These are phyloP conservation scores for Drosophila ohnishii DNA, from an alignment of 1,140 invertebrate genomes.

Conservation along the genomic window DNA sequence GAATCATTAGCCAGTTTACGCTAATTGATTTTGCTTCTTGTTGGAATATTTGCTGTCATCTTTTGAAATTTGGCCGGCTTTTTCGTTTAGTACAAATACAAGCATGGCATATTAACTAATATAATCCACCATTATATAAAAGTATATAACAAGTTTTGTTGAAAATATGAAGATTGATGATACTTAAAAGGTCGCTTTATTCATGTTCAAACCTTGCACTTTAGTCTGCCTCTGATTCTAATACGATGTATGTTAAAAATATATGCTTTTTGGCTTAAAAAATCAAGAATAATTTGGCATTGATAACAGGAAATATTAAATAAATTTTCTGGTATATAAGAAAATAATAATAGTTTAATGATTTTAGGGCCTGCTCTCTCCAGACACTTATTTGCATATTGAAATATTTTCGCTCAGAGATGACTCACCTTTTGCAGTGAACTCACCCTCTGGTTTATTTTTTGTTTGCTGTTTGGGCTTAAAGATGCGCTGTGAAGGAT, in stretches of 20 bases:
- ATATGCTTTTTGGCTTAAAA: background rate
- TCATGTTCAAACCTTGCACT: background rate
- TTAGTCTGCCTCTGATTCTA: background rate
- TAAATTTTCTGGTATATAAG: background rate
- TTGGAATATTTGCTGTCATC: conserved; percentile 9
- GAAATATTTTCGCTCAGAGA: background rate
- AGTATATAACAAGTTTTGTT: background rate
- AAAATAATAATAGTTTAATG: background rate
- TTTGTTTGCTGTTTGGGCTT: conserved; percentile 13
- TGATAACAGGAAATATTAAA: background rate
- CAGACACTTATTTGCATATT: conserved; percentile 4
- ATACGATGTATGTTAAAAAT: background rate
- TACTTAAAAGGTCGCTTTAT: background rate
- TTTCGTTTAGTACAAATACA: background rate
- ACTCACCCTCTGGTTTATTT: conserved; percentile 30
- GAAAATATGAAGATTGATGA: conserved; percentile 18
- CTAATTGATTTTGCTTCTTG: conserved; percentile 14
- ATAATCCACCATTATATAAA: background rate
- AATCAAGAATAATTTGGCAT: background rate
- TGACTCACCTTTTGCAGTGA: conserved; percentile 41
- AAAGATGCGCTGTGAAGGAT: conserved; percentile 42
- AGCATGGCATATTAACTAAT: conserved; percentile 5
- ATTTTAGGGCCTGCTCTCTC: background rate
- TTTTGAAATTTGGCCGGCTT: background rate
- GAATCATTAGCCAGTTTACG: conserved; percentile 16